Conservation (phyloP, 64 coral and sea anemone genomes). For the Anthopleura sola region DNA sequence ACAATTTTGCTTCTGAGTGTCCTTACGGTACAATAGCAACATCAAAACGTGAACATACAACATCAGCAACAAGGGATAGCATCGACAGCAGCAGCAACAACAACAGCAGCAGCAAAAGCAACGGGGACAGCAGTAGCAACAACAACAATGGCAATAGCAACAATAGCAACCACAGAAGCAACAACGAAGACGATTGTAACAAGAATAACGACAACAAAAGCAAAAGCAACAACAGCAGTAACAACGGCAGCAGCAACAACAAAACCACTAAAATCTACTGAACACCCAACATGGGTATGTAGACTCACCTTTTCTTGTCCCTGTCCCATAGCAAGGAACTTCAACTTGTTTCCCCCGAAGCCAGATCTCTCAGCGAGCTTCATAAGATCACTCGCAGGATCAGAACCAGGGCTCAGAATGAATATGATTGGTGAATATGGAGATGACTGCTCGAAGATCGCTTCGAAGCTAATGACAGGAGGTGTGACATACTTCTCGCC, state of each 20-base stretch:
- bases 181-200: neutral
- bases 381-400: constrained; percentile 96
- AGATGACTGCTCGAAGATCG: constrained; percentile 93
- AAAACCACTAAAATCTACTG: too few species aligned
- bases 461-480: constrained; percentile 97
- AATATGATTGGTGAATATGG: constrained; percentile 96
- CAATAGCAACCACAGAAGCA: neutral
- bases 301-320: constrained; percentile 88
- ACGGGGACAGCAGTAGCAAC: too few species aligned
- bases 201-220: neutral
- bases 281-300: neutral
- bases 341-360: constrained; percentile 94
- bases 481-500: constrained; percentile 99
- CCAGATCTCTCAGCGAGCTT: constrained; percentile 98
- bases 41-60: too few species aligned
- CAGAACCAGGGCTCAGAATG: constrained; percentile 96
- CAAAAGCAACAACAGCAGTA: too few species aligned
- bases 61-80: too few species aligned
- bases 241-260: too few species aligned
- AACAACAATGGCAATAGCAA: neutral
- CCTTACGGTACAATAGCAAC: too few species aligned
- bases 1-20: too few species aligned
- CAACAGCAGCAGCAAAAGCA: too few species aligned
- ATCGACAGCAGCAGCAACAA: too few species aligned
- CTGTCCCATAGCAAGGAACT: constrained; percentile 97